Percentiles rank a stretch among this genome's conserved stretches.
phyloP scores from a whole-genome alignment of 2,888 invertebrate genomes.

The Acrobeloides nanus region DNA sequence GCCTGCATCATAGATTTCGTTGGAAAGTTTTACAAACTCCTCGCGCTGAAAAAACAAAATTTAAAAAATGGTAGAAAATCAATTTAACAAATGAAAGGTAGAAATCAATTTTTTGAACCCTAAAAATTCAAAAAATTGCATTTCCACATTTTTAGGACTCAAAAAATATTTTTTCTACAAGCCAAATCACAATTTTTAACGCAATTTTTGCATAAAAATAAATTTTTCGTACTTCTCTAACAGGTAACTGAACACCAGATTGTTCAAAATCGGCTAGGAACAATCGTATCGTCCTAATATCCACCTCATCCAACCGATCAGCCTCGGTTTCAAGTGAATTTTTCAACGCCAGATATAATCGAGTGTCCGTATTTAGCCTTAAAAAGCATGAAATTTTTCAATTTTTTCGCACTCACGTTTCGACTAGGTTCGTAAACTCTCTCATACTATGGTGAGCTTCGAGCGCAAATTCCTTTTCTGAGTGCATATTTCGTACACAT shows the following conservation, averaged over 20 bases:
- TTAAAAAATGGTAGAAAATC: not conserved
- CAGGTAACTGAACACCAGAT: constrained; percentile 89
- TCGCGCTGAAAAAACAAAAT: constrained; percentile 49
- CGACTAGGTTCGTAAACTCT: constrained; percentile 80
- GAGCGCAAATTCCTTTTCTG: constrained; percentile 64
- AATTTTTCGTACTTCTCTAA: too few relatives aligned
- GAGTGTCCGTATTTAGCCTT: constrained; percentile 75
- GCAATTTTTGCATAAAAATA: too few relatives aligned
- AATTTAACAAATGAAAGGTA: constrained; percentile 10
- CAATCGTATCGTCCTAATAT: constrained; percentile 75
- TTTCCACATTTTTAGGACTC: too few relatives aligned
- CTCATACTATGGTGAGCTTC: constrained; percentile 86
- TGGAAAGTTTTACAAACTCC: constrained; percentile 75
- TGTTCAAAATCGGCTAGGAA: constrained; percentile 96
- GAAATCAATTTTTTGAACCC: constrained; percentile 3
- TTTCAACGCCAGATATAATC: constrained; percentile 71
- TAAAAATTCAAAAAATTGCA: not conserved
- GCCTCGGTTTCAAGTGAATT: constrained; percentile 67
- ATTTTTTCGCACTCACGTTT: constrained; percentile 58
- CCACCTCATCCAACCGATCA: constrained; percentile 62
- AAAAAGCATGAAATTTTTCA: constrained; percentile 8
- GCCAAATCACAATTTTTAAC: too few relatives aligned
- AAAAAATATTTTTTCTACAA: too few relatives aligned
- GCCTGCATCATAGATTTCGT: constrained; percentile 65
- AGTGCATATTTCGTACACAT: constrained; percentile 87